phyloP scores from a whole-genome alignment of 2,113 vertebrate genomes.

The Trogon surrucura region DNA sequence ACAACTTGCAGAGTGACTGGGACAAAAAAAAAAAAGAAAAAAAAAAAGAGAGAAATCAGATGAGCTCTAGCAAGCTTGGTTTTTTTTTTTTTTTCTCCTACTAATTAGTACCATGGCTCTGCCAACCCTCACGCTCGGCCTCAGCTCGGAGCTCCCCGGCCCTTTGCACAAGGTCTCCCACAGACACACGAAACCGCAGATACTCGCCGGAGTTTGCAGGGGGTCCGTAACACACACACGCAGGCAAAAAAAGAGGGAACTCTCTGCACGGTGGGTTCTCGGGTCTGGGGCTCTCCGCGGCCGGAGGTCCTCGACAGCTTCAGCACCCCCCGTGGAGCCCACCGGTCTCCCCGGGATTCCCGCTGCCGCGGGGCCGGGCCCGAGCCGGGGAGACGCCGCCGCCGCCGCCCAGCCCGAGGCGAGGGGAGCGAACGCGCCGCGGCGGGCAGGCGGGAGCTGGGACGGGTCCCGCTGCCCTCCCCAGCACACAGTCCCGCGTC shows the following conservation, averaged over 20 bases:
- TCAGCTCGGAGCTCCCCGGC: neutral
- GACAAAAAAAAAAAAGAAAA: neutral
- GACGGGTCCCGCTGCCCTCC: too few species aligned
- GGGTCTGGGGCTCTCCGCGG: accelerated
- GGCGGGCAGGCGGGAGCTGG: too few species aligned
- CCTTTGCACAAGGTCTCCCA: neutral
- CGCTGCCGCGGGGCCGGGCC: neutral
- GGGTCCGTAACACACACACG: neutral
- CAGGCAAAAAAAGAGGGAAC: accelerated
- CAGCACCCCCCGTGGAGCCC: neutral
- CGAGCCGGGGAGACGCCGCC: neutral
- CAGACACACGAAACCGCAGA: accelerated
- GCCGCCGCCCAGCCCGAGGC: too few species aligned
- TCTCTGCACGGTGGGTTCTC: accelerated
- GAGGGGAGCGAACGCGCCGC: too few species aligned
- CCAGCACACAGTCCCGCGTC: too few species aligned
- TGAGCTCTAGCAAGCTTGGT: accelerated
- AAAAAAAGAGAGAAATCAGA: neutral
- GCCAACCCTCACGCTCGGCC: neutral
- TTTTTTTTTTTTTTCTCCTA: neutral
- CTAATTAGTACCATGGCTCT: neutral
- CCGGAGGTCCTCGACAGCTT: neutral
- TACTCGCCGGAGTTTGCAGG: accelerated
- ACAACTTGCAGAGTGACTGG: neutral
- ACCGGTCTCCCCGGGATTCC: accelerated